Percentiles rank a stretch among this genome's conserved stretches.
Evolutionary conservation across 2,113 vertebrate genomes (phyloP).

Genomic region (Sterna hirundo): DNA sequence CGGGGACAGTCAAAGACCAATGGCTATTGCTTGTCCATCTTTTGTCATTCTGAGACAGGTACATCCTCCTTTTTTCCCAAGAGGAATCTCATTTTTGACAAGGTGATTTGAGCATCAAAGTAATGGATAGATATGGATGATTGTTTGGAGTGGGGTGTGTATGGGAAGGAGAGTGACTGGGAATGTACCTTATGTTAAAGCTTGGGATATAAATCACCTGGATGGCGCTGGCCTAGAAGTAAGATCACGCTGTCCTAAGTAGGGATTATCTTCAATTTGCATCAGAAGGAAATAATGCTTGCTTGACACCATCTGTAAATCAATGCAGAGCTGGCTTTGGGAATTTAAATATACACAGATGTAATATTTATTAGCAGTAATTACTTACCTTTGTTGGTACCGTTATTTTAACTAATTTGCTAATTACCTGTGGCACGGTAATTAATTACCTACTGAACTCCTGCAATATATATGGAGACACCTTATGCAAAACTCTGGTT

Average conservation of each 20-base stretch:
- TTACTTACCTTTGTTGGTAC: not conserved
- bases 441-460: not conserved
- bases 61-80: not conserved
- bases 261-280: not conserved
- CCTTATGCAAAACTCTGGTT: not conserved
- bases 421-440: not conserved
- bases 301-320: not conserved
- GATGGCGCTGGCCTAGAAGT: not conserved
- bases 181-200: not conserved
- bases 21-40: not conserved
- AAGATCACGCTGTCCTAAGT: not conserved
- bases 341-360: not conserved
- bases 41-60: not conserved
- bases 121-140: not conserved
- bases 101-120: not conserved
- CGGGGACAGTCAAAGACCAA: not conserved
- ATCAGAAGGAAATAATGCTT: not conserved
- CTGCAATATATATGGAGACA: not conserved
- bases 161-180: not conserved
- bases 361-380: constrained; percentile 20
- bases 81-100: not conserved
- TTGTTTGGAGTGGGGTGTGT: not conserved
- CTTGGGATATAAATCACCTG: not conserved
- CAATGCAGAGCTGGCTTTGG: not conserved
- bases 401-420: constrained; percentile 6